phyloP scores from a whole-genome alignment of 2,113 vertebrate genomes.

The Pedionomus torquatus region DNA sequence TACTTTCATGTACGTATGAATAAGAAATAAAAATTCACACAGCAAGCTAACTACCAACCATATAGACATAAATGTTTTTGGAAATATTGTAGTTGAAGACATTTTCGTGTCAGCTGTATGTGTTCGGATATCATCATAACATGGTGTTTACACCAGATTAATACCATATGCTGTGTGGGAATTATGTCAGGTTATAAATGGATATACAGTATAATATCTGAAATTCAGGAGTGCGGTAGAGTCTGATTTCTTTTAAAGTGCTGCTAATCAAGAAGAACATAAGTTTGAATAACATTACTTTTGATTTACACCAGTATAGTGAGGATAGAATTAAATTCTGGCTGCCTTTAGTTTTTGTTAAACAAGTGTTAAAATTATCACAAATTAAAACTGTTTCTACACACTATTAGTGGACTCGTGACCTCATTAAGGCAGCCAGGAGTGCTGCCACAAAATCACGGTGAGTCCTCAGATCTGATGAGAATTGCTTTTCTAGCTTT shows the following conservation, averaged over 20 bases:
- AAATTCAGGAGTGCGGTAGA: constrained; percentile 17
- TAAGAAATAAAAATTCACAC: constrained; percentile 13
- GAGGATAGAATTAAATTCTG: not conserved
- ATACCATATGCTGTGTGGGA: constrained; percentile 73
- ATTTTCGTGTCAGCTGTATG: constrained; percentile 65
- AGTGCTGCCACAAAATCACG: not conserved
- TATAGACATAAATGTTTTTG: constrained; percentile 45
- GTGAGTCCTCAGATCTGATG: not conserved
- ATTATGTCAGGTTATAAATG: constrained; percentile 70
- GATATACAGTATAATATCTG: constrained; percentile 59
- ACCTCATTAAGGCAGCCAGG: not conserved
- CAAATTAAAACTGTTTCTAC: constrained; percentile 4
- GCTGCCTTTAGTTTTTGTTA: not conserved
- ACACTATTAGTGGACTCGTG: not conserved
- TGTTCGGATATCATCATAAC: constrained; percentile 65
- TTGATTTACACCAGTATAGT: not conserved
- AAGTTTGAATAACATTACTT: constrained; percentile 16
- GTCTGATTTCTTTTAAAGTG: constrained; percentile 29
- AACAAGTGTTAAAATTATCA: constrained; percentile 22
- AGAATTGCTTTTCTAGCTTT: not conserved
- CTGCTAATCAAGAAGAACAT: constrained; percentile 28
- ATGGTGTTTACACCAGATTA: constrained; percentile 69
- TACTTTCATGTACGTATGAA: not conserved
- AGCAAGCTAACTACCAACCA: not conserved
- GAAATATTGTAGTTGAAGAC: constrained; percentile 64